Evolutionary conservation across 1,140 invertebrate species (phyloP), one percentile per base, ranked within the genome.

Genomic region (Megalonaias nervosa): DNA sequence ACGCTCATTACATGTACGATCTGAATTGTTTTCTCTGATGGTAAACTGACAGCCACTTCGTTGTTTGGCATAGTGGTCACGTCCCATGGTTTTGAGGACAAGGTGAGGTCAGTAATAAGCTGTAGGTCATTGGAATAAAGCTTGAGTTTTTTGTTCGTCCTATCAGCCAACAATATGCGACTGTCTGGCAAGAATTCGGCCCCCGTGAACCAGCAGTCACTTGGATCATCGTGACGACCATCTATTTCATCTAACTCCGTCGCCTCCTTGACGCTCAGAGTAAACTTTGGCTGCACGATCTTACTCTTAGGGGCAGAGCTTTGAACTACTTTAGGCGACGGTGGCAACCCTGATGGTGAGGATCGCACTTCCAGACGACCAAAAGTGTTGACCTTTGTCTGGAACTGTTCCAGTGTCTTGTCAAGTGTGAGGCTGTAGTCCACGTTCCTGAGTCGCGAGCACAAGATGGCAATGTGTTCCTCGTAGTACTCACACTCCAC

Each of bases 61-160:
- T 68, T 78, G 16, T 74, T 71, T 9, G 70, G 19, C 0, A 72
- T 71, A n/a, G 60, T 12, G 14, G 76, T 57, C 21, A 78, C 23
- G 48, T 78, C 76, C 76, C 76, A 78, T 17, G 76, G 76, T 72
- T 78, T 78, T 12, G 76, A 78, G 3, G 76, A 78, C 12, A 78
- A 56, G 6, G 57, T 4, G 11, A 78, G 55, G 55, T 78, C 70
- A 31, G 48, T 64, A 15, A 78, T 19, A 2, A 71, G 71, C n/a
- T 26, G 59, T 59, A 72, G 73, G 21, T 68, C 69, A 21, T 57
- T 78, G n/a, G 66, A 68, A 31, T 73, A 78, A 38, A 78, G n/a
- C 19, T 78, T 78, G 14, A 78, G 55, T 26, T 78, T 78, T 23
- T 70, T 56, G 57, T 78, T 78, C 55, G 76, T 78, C 38, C 76